Conservation (phyloP, 1,140 invertebrate genomes). For the Spodoptera frugiperda region DNA sequence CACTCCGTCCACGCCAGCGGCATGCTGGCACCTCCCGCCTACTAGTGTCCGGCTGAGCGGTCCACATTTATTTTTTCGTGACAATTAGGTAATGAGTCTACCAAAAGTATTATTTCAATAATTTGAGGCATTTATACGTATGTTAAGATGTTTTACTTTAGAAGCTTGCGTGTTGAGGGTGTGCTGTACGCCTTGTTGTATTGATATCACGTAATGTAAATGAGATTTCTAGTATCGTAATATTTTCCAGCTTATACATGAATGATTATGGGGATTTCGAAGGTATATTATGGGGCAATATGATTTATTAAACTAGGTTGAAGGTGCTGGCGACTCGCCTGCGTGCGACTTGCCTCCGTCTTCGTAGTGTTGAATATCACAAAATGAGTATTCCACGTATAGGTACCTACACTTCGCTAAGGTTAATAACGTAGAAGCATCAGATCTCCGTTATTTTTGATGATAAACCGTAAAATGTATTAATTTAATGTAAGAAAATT, state of each 20-base stretch:
- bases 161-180: slow-evolving; percentile 71
- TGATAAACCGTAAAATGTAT: slow-evolving; percentile 75
- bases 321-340: slow-evolving; percentile 84
- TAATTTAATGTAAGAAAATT: slow-evolving; percentile 80
- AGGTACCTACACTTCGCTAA: slow-evolving; percentile 70
- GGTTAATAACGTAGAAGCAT: slow-evolving; percentile 65
- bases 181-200: slow-evolving; percentile 63
- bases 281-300: slow-evolving; percentile 73
- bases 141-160: slow-evolving; percentile 59
- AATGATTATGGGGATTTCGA: slow-evolving; percentile 66
- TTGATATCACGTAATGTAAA: slow-evolving; percentile 68
- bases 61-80: slow-evolving; percentile 54
- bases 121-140: slow-evolving; percentile 67
- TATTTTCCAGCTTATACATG: slow-evolving; percentile 45
- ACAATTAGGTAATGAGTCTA: slow-evolving; percentile 76
- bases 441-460: slow-evolving; percentile 78
- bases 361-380: slow-evolving; percentile 71
- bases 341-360: slow-evolving; percentile 80
- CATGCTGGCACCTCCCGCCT: slow-evolving; percentile 84
- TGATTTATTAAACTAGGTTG: slow-evolving; percentile 61
- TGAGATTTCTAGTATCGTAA: slow-evolving; percentile 67
- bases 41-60: slow-evolving; percentile 77
- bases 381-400: slow-evolving; percentile 73
- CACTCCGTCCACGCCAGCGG: slow-evolving; percentile 85
- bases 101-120: slow-evolving; percentile 83